Evolutionary conservation across 2,888 invertebrate genomes (phyloP).

Genomic region (Bellardia pandia): DNA sequence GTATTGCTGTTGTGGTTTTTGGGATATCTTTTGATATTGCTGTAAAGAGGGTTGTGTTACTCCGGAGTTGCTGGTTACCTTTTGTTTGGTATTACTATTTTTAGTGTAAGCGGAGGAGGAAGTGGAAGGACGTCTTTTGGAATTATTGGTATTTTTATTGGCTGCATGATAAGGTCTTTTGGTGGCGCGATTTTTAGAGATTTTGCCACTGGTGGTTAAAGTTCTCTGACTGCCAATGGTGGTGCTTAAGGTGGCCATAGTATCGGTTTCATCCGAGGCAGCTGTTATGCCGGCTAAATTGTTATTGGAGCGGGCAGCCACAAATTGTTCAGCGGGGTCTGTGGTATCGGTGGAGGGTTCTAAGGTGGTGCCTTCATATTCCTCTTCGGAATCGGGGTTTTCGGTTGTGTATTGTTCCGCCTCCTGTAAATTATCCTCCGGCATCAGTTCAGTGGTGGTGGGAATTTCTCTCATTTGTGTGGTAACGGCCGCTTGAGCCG

Average conservation of each 20-base stretch:
- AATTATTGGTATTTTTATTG: conserved; percentile 74
- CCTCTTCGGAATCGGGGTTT: conserved; percentile 55
- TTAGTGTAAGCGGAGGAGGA: conserved; percentile 75
- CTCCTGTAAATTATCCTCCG: conserved; percentile 65
- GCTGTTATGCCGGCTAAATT: conserved; percentile 81
- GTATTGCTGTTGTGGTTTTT: conserved; percentile 75
- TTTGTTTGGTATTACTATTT: conserved; percentile 73
- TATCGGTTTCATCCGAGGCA: conserved; percentile 78
- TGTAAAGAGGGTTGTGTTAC: conserved; percentile 75
- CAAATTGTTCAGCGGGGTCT: conserved; percentile 81
- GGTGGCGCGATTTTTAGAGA: conserved; percentile 79
- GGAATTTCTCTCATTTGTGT: conserved; percentile 77
- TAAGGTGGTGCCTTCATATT: conserved; percentile 75
- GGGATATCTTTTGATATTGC: conserved; percentile 73
- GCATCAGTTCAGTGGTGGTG: conserved; percentile 78
- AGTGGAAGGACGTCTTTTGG: conserved; percentile 78
- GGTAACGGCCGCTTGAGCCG: conserved; percentile 78
- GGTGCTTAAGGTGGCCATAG: conserved; percentile 74
- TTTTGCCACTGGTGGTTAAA: conserved; percentile 79
- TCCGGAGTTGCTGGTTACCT: conserved; percentile 71
- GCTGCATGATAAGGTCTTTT: conserved; percentile 76
- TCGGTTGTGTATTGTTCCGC: conserved; percentile 58
- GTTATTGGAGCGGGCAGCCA: conserved; percentile 82
- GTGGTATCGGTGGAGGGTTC: conserved; percentile 79
- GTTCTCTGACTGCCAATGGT: conserved; percentile 81